Evolutionary conservation across 2,113 vertebrate genomes (phyloP), one percentile per base, ranked within the genome.

Genomic region (Microtus oregoni): DNA sequence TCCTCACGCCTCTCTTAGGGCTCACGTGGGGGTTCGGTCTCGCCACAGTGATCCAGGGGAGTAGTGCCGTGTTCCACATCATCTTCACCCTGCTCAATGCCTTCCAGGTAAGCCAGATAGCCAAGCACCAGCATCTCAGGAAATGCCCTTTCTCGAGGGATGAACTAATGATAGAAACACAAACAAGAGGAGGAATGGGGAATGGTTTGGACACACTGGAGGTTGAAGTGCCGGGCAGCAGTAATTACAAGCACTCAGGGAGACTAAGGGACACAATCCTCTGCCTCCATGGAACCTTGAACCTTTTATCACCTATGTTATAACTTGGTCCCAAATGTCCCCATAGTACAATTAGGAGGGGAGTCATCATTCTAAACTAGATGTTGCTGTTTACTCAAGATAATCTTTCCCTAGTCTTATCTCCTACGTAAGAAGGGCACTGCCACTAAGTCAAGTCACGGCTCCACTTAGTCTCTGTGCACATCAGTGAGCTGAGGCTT

Each of bases 1-100:
- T 99, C 91, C 96, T 99, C 95, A 99, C 98, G 0, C 98, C 99
- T 0, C 96, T 99, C 8, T 68, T 99, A 91, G 99, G 99, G 24
- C 98, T 99, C 89, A 99, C 98, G 2, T 99, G 99, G 99, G 98
- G 98, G 41, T 98, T 99, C 5, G 99, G 99, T 35, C 13, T 99
- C 22, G 98, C 97, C 35, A 97, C 92, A 0, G 1, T 98, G 65
- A 32, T 97, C 26, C 28, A 94, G 52, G 58, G 65, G 0, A 98
- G 92, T 35, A 91, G 89, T 38, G 76, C 0, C n/a, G 97, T 94
- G 65, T 98, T 99, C 83, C 97, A 98, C 26, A 96, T 98, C 28
- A 87, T 98, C 44, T 99, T 99, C 73, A 86, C 95, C 30, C 85
- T 98, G 24, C 86, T 99, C 81, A 99, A 99, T 32, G 91, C 97